Evolutionary conservation across 2,797 vertebrate species (phyloP).

Genomic region (Gallinago stenura): DNA sequence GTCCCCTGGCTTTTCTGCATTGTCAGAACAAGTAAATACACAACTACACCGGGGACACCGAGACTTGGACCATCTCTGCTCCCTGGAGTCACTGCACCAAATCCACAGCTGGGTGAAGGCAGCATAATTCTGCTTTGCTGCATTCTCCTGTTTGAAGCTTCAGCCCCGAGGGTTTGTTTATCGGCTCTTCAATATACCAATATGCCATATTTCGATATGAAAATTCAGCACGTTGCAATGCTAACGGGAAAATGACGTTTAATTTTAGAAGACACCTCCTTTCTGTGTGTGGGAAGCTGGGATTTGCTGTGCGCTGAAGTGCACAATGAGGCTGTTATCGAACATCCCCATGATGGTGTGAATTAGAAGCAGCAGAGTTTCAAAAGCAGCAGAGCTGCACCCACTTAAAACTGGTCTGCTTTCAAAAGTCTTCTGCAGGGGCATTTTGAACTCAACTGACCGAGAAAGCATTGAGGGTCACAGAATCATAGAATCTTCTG

Average conservation of each 20-base stretch:
- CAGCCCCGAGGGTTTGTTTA: conserved; percentile 2
- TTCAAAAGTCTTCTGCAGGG: neutral
- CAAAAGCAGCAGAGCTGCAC: neutral
- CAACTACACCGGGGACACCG: neutral
- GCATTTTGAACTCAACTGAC: neutral
- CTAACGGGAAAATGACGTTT: neutral
- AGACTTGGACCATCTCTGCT: neutral
- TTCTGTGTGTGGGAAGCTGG: conserved; percentile 23
- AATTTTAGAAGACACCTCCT: conserved; percentile 56
- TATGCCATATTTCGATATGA: neutral
- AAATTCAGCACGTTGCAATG: neutral
- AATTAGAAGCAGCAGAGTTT: conserved; percentile 28
- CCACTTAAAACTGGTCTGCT: neutral
- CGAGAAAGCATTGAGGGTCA: neutral
- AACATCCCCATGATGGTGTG: neutral
- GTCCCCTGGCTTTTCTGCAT: neutral
- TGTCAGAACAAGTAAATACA: neutral
- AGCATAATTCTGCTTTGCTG: neutral
- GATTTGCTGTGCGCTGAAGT: neutral
- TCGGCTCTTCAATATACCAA: conserved; percentile 2
- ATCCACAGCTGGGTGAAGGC: neutral
- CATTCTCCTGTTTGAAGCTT: neutral
- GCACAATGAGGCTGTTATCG: neutral
- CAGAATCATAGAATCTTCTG: no score
- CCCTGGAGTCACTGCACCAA: neutral